phyloP scores from a whole-genome alignment of 1,140 invertebrate genomes.

The Danaus plexippus region DNA sequence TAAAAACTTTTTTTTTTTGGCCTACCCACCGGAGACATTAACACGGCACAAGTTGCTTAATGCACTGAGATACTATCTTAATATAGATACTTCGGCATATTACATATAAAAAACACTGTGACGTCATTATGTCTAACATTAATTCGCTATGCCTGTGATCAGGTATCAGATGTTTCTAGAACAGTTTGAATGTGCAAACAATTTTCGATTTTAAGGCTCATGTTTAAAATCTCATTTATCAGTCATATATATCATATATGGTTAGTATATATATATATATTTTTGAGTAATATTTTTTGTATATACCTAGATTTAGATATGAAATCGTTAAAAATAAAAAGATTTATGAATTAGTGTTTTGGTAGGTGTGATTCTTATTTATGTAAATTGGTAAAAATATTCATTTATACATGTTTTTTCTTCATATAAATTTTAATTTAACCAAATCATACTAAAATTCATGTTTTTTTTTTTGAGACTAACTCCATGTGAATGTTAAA shows the following conservation, averaged over 20 bases:
- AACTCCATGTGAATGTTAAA: too few species aligned
- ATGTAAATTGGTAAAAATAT: constrained; percentile 12
- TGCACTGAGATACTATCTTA: constrained; percentile 17
- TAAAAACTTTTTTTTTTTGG: constrained; percentile 30
- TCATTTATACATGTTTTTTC: neutral
- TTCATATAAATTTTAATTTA: too few species aligned
- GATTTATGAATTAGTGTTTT: constrained; percentile 41
- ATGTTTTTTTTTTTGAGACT: too few species aligned
- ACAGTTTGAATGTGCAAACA: constrained; percentile 30
- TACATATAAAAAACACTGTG: neutral
- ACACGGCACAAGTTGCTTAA: constrained; percentile 29
- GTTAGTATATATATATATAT: constrained; percentile 37
- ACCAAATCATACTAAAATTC: too few species aligned
- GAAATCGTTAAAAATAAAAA: constrained; percentile 51
- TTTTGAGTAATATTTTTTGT: constrained; percentile 57
- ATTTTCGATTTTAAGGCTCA: constrained; percentile 37
- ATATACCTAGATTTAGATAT: constrained; percentile 47
- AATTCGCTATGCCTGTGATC: neutral
- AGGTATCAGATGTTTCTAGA: constrained; percentile 6
- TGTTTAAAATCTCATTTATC: constrained; percentile 14
- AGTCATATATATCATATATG: constrained; percentile 14
- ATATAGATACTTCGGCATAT: too few species aligned
- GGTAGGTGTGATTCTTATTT: constrained; percentile 14
- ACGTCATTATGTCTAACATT: constrained; percentile 6
- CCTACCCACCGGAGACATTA: constrained; percentile 54